phyloP scores from a whole-genome alignment of 2,888 invertebrate species.

The Lasioglossum morio region DNA sequence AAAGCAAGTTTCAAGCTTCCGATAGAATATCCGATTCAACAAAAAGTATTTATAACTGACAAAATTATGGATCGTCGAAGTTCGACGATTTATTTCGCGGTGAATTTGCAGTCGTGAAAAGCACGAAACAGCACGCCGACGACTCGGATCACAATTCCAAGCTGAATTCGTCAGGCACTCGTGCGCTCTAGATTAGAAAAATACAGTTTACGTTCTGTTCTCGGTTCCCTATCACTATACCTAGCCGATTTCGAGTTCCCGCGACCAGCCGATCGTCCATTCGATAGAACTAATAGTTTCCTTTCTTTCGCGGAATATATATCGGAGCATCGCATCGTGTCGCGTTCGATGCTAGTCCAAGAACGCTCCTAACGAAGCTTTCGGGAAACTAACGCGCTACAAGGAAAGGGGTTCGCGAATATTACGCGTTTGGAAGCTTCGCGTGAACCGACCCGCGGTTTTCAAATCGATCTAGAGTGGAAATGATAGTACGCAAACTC shows the following conservation, averaged over 20 bases:
- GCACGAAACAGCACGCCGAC: background rate
- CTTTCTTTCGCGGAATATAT: background rate
- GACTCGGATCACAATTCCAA: constrained; percentile 3
- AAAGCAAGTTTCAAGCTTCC: background rate
- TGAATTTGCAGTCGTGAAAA: background rate
- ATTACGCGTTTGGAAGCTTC: constrained; percentile 28
- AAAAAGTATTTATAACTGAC: background rate
- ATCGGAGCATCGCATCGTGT: background rate
- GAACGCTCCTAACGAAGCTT: constrained; percentile 24
- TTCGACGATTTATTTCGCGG: background rate
- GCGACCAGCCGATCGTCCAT: background rate
- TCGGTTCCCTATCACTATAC: background rate
- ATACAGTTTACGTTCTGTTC: constrained; percentile 15
- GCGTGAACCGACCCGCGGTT: constrained; percentile 58
- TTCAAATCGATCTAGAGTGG: constrained; percentile 3
- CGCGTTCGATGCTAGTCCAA: background rate
- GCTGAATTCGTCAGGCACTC: constrained; percentile 11
- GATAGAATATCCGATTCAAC: background rate
- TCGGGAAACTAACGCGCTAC: background rate
- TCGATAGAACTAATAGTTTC: background rate
- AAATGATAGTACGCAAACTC: constrained; percentile 16
- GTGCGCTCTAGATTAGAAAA: constrained; percentile 40
- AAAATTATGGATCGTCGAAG: background rate
- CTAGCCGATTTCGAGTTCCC: background rate
- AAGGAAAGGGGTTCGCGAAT: background rate